Evolutionary conservation across 1,140 invertebrate species (phyloP), one percentile per base, ranked within the genome.

Genomic region (Euschistus heros): DNA sequence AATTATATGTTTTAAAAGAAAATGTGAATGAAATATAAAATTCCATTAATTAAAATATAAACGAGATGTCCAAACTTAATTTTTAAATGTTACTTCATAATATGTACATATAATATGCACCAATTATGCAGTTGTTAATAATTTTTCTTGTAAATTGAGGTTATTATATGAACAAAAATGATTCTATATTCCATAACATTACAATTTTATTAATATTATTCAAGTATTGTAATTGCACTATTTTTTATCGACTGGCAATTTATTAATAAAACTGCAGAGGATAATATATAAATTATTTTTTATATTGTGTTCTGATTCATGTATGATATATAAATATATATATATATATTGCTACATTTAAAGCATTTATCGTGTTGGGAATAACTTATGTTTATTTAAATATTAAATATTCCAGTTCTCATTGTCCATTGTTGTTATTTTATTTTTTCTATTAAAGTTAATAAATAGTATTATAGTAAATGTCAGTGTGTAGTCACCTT

Each of bases 181-280:
- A 50, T 20, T 50, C 22, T 50, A 50, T 50, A 50, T 50, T 7
- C 22, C n/a, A 18, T 20, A n/a, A 50, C 7, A 50, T 50, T 20
- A 50, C 47, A 50, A 50, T n/a, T 50, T 50, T 20, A 50, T 22
- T 50, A 50, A 50, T 6, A 22, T 3, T 7, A 4, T 50, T 18
- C n/a, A 50, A 50, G n/a, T 50, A 50, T 50, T 50, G 47, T 18
- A 50, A 8, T 20, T 50, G 47, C 47, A 50, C 47, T 50, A 50
- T 50, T 50, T 50, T 50, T 18, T 22, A 37, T 50, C 22, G 1
- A 50, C 22, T 2, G n/a, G 47, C n/a, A 50, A 20, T 50, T 50
- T 20, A 50, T 18, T 50, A 50, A 18, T 22, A 20, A 50, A 18
- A 50, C n/a, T 22, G n/a, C 47, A 20, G 22, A 50, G 8, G 22